A percentile compares a stretch with the other conserved stretches of the same genome.
Evolutionary conservation across 2,888 invertebrate species (phyloP).

Genomic region (Neoitamus cyanurus): DNA sequence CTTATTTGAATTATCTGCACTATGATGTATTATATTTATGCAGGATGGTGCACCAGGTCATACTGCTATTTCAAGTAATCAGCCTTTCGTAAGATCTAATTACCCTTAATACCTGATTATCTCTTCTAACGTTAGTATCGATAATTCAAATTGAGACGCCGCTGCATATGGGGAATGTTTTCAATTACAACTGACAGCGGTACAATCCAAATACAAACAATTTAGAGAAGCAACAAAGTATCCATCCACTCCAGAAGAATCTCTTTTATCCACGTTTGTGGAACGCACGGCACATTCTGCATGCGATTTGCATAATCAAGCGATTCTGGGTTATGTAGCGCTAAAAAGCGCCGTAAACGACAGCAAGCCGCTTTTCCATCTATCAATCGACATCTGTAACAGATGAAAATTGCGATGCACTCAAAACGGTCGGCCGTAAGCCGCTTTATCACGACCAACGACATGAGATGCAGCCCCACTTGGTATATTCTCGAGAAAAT

Average conservation of each 20-base stretch:
- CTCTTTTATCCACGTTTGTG: neutral
- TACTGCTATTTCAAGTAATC: too few species aligned
- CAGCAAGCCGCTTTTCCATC: neutral
- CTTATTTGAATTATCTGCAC: too few species aligned
- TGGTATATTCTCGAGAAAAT: neutral
- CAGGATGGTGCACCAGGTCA: too few species aligned
- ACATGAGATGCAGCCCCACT: neutral
- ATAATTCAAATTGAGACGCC: neutral
- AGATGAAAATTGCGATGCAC: neutral
- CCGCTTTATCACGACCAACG: neutral
- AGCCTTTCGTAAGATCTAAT: too few species aligned
- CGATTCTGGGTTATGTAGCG: neutral
- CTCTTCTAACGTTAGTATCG: neutral
- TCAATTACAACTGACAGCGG: neutral
- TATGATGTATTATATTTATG: too few species aligned
- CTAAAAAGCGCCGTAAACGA: neutral
- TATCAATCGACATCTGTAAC: neutral
- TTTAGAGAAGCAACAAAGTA: neutral
- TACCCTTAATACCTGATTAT: too few species aligned
- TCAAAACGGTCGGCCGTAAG: neutral
- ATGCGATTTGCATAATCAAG: neutral
- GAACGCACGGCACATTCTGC: neutral
- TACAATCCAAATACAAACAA: neutral
- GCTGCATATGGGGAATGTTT: neutral
- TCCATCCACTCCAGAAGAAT: neutral